Evolutionary conservation across 2,797 vertebrate species (phyloP), one percentile per base, ranked within the genome.

Genomic region (Acipenser transmontanus): DNA sequence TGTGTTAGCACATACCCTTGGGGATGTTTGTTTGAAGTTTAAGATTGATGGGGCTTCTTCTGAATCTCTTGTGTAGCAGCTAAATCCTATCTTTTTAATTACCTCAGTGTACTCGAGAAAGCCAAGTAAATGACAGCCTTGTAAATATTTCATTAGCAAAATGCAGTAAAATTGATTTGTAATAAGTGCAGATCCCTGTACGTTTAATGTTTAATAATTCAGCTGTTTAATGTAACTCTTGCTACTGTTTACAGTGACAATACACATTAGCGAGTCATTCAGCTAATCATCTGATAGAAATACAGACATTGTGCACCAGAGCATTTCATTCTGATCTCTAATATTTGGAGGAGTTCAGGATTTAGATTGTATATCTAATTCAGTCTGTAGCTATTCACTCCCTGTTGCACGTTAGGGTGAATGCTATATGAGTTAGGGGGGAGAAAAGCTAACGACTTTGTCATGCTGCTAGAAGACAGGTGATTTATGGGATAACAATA

Each of bases 81-180:
- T n/a, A 11, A 57, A 57, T 57, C 54, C 54, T 57, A 57, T 57
- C 12, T 57, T 57, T 57, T 57, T 57, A 57, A 57, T 57, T 14
- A 57, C 54, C 54, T 57, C 12, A 13, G 54, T 57, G 54, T 57
- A 57, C 54, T 57, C 2, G 11, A n/a, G 12, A n/a, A 57, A 57
- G 54, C 54, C 54, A n/a, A 57, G 54, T 13, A 57, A 57, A 11
- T 57, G 54, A 57, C 54, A n/a, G 14, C 11, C 54, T 57, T 57
- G 54, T 57, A 57, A 57, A 13, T 57, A 57, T 57, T 57, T 57
- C 54, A 57, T 57, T 57, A 57, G 54, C 14, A 57, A 57, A 57
- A 57, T 57, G 54, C 54, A 57, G 12, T 57, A 57, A 57, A 57
- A 57, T 13, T 57, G 54, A 13, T 57, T 57, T 57, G 12, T 57